These are phyloP conservation scores for Hyppa rectilinea DNA, from an alignment of 2,888 invertebrate species.

Conservation along the genomic window DNA sequence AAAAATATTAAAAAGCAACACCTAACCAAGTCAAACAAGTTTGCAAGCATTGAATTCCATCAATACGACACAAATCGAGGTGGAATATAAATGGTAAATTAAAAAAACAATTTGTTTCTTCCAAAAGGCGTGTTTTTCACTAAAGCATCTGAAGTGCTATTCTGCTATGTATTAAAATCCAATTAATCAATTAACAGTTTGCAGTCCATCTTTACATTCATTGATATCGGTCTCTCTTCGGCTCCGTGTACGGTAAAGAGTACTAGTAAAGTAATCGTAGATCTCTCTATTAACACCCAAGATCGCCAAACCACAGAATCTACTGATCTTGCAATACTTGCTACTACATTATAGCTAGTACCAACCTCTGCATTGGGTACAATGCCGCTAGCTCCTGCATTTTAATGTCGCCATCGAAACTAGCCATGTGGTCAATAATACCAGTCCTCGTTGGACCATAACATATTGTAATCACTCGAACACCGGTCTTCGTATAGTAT, in stretches of 20 bases:
- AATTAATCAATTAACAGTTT: background rate
- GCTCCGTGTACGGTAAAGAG: background rate
- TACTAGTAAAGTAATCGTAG: too few relatives aligned
- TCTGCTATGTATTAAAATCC: too few relatives aligned
- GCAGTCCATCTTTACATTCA: background rate
- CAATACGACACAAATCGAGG: background rate
- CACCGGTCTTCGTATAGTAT: slow-evolving; percentile 62
- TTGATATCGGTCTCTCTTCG: background rate
- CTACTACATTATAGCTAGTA: background rate
- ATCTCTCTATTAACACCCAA: background rate
- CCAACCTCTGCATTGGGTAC: slow-evolving; percentile 50
- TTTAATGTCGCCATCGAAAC: slow-evolving; percentile 63
- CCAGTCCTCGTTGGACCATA: slow-evolving; percentile 67
- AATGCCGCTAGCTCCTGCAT: slow-evolving; percentile 14
- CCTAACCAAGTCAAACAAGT: too few relatives aligned
- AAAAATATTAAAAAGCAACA: background rate
- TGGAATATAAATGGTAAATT: background rate
- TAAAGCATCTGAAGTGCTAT: too few relatives aligned
- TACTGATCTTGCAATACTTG: background rate
- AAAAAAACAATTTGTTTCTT: too few relatives aligned
- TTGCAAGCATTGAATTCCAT: background rate
- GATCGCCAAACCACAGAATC: background rate
- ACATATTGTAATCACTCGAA: slow-evolving; percentile 69
- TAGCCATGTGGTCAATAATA: slow-evolving; percentile 43
- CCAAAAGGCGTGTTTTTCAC: too few relatives aligned